Base-by-base conservation (phyloP, 2,113 vertebrate genomes). In the Catharus fuscescens region DNA sequence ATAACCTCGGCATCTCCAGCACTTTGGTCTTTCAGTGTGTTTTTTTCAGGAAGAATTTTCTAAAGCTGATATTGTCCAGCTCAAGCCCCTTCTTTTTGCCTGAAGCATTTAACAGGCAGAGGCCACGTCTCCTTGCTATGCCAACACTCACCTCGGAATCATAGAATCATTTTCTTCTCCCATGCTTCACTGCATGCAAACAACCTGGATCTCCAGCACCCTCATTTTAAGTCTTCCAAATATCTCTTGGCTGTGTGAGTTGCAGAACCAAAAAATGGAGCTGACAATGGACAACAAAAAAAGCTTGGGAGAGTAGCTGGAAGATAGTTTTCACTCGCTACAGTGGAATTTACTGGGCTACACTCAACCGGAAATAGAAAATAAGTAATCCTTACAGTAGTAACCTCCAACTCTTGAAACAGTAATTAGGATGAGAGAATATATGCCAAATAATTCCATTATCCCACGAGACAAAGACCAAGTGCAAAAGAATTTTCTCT, bases 341-440 rank as follows among this genome's bases (percentile, higher is more conserved):
- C n/a, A 11, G 9, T 34, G 28, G 69, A 95, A 74, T 66, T 80
- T 1, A 8, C 42, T 15, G 36, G 56, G 71, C 65, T 91, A 40
- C 28, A 69, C 21, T 87, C 45, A 82, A 10, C 42, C 70, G 47
- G 52, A 93, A 93, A 88, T 17, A 73, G 2, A 69, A 85, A 88
- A 36, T 23, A 62, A 26, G 70, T 87, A 77, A 42, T 88, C 59
- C 54, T 83, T 61, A 59, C 18, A 94, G 24, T 59, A 78, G 52
- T 60, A 92, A 83, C 47, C 44, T 90, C 82, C 88, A 93, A 77
- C 47, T 48, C 76, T 83, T 67, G n/a, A 72, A 90, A 83, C 28
- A 74, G 52, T 53, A 83, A 86, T 62, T 64, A 88, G 40, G 25
- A 88, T 56, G 34, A 86, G 40, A 88, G n/a, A 88, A 64, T 10